Base-by-base conservation (phyloP, 2,888 invertebrate species). In the Daptonema setosum region DNA sequence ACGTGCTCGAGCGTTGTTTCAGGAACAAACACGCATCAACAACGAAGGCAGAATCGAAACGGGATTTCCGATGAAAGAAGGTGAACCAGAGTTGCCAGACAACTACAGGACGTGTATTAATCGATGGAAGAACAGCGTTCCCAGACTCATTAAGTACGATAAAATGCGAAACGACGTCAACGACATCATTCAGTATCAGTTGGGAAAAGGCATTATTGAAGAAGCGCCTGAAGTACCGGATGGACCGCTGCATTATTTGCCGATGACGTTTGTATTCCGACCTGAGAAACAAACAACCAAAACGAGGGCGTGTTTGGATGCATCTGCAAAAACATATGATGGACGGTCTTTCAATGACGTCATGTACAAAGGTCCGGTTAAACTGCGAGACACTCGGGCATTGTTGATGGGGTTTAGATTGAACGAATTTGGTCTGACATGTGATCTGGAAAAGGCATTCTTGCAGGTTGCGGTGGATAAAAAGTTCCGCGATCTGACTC, bases 371-470 rank as follows among this genome's bases (percentile, higher is more conserved):
- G 52, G 56, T 3, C 56, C 56, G 30, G 24, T 56, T n/a, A 2
- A 35, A 20, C 20, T 56, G 45, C 43, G 35, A 8, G 56, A 56
- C 43, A n/a, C 52, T 3, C 52, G 56, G 24, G 56, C 41, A 11
- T 5, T 56, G 28, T 24, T 56, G 52, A 5, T 56, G 24, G 5
- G 43, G 2, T 56, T 56, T 26, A 24, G 56, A 52, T 8, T 29
- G 24, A 5, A 22, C 3, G 41, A 25, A 2, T 28, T 56, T 20
- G 56, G 35, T 2, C n/a, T 56, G 2, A n/a, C 41, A 5, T 52
- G 52, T 2, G 56, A 56, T 30, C 8, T 56, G 8, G 56, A 56
- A 28, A 52, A 56, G 24, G 56, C 56, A 2, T 52, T 56, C 26
- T 25, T 56, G 28, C 52, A 53, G 41, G 14, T 56, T 5, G 45